Base-by-base conservation (phyloP, 1,140 invertebrate species). In the Ganaspis sp. region DNA sequence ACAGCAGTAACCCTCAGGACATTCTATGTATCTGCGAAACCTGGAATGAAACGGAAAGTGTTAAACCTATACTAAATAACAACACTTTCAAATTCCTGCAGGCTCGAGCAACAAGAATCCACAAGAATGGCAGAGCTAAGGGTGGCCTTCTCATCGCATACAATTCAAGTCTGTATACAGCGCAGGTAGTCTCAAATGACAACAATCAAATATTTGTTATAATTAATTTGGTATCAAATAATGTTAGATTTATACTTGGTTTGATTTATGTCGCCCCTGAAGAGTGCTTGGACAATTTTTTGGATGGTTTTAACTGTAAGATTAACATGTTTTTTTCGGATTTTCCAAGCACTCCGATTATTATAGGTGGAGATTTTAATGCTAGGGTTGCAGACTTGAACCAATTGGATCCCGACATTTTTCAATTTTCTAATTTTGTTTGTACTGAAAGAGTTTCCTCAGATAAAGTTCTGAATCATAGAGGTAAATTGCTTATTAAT, bases 1-100 rank as follows among this genome's bases (percentile, higher is more conserved):
- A 49, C 6, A 11, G 5, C 4, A 53, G 8, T 8, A 53, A 15
- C 34, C 12, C 4, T 12, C 9, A 38, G 8, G 49, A 73, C 54
- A 72, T 73, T 75, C n/a, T 74, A 64, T 74, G 70, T 76, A 53
- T 75, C 53, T 69, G 15, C 42, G 69, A 69, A 38, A 53, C 72
- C 72, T 81, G 73, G 73, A 54, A 69, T 45, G 69, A n/a, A 4
- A 45, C 34, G 21, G n/a, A 29, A 19, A 4, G 54, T 9, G 40
- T 12, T 40, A 69, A 69, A 2, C 12, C 69, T 12, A 38, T 58
- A 1, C 29, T 15, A 15, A 23, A 74, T 42, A 15, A 40, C 8
- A 9, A 19, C 12, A 42, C 21, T 23, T 42, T 69, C 26, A 40
- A 69, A 15, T 42, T 69, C 42, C 12, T 74, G 40, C 69, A 74